Evolutionary conservation across 2,797 vertebrate genomes (phyloP), one percentile per base, ranked within the genome.

Genomic region (Pogoniulus pusillus): DNA sequence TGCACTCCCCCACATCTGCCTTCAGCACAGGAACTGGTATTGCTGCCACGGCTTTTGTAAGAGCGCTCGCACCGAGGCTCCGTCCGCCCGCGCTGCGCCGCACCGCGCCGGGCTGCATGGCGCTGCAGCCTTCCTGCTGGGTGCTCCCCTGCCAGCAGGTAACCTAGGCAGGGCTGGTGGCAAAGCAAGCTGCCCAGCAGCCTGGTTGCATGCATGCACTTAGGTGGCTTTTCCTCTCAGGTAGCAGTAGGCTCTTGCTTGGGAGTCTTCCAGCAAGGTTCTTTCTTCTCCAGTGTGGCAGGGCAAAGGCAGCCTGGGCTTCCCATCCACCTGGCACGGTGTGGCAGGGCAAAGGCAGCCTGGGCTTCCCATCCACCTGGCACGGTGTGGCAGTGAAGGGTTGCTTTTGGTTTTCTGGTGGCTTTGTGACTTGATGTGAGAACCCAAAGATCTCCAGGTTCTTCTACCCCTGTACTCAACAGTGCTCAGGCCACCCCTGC

Each of bases 1-100:
- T 65, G 60, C 15, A 74, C 78, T 91, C 89, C 93, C 91, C 93
- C 94, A 94, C 75, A 92, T 88, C 81, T 94, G 93, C 95, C 91
- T 93, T 88, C 90, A 95, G 94, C 92, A 90, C 96, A 94, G 77
- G 59, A 94, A 95, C 93, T 94, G 92, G 93, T 95, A 92, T 95
- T 95, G 93, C 94, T 95, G 89, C 95, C 51, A 49, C 83, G 0
- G 19, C 87, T 93, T 90, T 86, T 84, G 71, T 90, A 91, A 91
- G 80, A 91, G 78, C 1, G 4, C 83, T 82, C 71, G 54, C 75
- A 59, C 71, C 47, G 62, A 79, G 58, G 84, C 79, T 82, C 64
- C n/a, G 7, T 66, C 80, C 1, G 47, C 80, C 51, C 71, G 37
- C 27, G 6, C 77, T 71, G 37, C 27, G 6, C 77, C 64, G 51